phyloP scores from a whole-genome alignment of 2,888 invertebrate species.

The Drosophila pegasa region DNA sequence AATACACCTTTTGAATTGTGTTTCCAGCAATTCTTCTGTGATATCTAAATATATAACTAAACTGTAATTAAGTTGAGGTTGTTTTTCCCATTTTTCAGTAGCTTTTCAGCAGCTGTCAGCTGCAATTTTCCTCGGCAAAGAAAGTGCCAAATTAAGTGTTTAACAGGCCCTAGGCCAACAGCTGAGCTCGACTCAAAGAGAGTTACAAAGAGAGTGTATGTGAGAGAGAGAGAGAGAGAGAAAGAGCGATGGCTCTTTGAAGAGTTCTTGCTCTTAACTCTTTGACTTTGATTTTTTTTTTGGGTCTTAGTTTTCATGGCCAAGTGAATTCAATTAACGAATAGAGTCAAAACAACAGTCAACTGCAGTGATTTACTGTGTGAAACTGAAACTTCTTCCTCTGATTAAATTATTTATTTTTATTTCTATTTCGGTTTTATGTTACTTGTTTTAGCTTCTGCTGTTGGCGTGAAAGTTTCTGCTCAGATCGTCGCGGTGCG shows the following conservation, averaged over 20 bases:
- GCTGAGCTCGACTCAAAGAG: background rate
- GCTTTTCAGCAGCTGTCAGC: constrained; percentile 27
- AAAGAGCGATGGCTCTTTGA: constrained; percentile 6
- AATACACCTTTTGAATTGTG: constrained; percentile 28
- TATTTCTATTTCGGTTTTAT: constrained; percentile 10
- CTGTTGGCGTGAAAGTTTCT: constrained; percentile 65
- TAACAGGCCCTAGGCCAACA: constrained; percentile 43
- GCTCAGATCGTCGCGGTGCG: constrained; percentile 30
- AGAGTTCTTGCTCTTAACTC: background rate
- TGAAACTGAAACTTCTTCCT: constrained; percentile 70
- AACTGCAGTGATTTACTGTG: constrained; percentile 74
- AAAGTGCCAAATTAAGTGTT: constrained; percentile 44
- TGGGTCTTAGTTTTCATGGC: constrained; percentile 45
- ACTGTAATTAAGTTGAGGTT: constrained; percentile 57
- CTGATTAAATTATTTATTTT: background rate
- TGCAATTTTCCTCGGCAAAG: constrained; percentile 36
- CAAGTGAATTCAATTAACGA: constrained; percentile 69
- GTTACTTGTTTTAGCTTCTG: constrained; percentile 9
- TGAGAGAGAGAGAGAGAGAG: constrained; percentile 2
- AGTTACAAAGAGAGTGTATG: background rate
- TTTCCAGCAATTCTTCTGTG: constrained; percentile 25
- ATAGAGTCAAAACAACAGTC: constrained; percentile 42
- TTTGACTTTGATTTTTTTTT: background rate
- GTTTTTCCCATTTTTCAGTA: constrained; percentile 11
- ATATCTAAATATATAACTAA: constrained; percentile 28